Evolutionary conservation across 2,888 invertebrate species (phyloP), one percentile per base, ranked within the genome.

Genomic region (Caradrina kadenii): DNA sequence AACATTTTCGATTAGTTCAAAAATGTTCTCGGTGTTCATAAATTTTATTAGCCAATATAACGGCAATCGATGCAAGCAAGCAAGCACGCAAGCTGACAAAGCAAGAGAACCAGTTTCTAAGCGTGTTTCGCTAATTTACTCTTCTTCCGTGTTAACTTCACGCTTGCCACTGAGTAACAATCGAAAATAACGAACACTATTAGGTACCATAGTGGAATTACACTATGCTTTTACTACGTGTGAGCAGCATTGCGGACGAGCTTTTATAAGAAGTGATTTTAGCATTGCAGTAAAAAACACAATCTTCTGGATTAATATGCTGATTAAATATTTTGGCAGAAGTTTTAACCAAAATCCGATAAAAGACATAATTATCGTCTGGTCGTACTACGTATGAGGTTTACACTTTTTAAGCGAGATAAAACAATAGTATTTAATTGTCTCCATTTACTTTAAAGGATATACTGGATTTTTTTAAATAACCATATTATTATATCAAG

Each of bases 321-420:
- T 26, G 26, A 26, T 26, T 26, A 2, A 26, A 26, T 26, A 26
- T 26, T 26, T 26, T 26, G 4, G 26, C 26, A 26, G 26, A 26
- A 26, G 26, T 3, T 26, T 35, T 35, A 35, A 7, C 35, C 35
- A 35, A 35, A 35, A 35, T 8, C 35, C 1, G 13, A 39, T 13
- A 39, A 39, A 39, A 39, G 1, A 45, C 45, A 17, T 15, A 17
- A 1, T 48, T n/a, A 45, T 0, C 17, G 5, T n/a, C 8, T 48
- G 21, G 13, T 42, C 19, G 21, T n/a, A 61, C 45, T 45, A 19
- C 13, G 39, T 64, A 49, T 64, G 49, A 22, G 22, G 11, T 22
- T 63, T 67, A 83, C 77, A 85, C 68, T 75, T 63, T 13, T 13
- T 42, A 42, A 42, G 15, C 13, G 15, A 17, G 17, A 45, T 45